These are phyloP conservation scores for Pedionomus torquatus DNA, from an alignment of 2,113 vertebrate species.

Conservation along the genomic window DNA sequence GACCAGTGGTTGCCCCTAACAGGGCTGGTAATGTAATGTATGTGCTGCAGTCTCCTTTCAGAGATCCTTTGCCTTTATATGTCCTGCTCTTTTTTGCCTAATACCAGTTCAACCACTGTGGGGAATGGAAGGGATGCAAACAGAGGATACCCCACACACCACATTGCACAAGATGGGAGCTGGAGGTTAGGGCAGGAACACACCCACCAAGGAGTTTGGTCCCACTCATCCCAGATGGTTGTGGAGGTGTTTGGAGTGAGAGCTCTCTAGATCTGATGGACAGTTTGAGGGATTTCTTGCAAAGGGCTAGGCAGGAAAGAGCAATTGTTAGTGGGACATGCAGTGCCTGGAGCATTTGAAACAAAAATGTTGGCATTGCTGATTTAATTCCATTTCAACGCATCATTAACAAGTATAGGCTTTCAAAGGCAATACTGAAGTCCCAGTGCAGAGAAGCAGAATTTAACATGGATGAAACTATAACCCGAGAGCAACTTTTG, in stretches of 20 bases:
- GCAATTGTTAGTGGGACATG: fast-evolving
- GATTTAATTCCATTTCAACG: not conserved
- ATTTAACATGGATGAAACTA: not conserved
- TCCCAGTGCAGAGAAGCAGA: not conserved
- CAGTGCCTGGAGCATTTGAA: not conserved
- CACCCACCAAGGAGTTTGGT: fast-evolving
- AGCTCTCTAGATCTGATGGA: not conserved
- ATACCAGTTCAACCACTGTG: fast-evolving
- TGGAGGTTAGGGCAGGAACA: not conserved
- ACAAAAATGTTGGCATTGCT: not conserved
- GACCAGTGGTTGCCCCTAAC: fast-evolving
- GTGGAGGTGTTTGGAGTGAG: not conserved
- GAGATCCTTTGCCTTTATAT: fast-evolving
- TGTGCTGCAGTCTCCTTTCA: not conserved
- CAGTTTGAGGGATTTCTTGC: not conserved
- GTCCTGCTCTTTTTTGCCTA: fast-evolving
- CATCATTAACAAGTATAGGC: fast-evolving
- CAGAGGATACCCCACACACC: not conserved
- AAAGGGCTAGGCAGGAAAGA: not conserved
- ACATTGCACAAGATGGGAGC: fast-evolving
- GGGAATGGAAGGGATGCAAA: not conserved
- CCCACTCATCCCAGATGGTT: fast-evolving
- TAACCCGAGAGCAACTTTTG: not conserved
- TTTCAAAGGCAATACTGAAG: not conserved
- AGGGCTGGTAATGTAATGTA: not conserved